Evolutionary conservation across 2,888 invertebrate genomes (phyloP).

Genomic region (Steinernema carpocapsae): DNA sequence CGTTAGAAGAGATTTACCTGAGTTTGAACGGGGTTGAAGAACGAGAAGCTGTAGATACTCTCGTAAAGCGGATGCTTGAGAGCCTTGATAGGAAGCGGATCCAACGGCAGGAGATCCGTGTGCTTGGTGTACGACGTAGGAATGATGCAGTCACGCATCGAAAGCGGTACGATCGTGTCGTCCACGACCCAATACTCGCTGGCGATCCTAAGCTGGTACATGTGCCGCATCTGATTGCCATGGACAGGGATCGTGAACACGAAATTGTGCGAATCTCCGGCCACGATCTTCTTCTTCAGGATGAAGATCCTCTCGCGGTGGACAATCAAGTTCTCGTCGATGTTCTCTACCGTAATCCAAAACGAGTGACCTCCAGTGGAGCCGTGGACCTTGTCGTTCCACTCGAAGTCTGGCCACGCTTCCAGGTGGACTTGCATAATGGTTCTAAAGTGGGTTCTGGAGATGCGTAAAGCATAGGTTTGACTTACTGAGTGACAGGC

Average conservation of each 20-base stretch:
- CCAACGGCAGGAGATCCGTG: constrained; percentile 87
- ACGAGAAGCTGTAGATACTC: constrained; percentile 84
- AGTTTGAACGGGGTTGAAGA: constrained; percentile 88
- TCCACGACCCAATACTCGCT: constrained; percentile 81
- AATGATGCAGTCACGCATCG: constrained; percentile 84
- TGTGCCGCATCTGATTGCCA: constrained; percentile 84
- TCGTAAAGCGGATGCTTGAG: constrained; percentile 81
- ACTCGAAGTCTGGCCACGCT: constrained; percentile 74
- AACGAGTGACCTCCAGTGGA: constrained; percentile 81
- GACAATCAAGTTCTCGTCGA: constrained; percentile 89
- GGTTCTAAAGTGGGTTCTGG: constrained; percentile 53
- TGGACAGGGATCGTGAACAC: constrained; percentile 92
- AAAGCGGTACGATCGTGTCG: constrained; percentile 72
- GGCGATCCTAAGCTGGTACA: constrained; percentile 77
- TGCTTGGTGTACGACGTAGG: constrained; percentile 90
- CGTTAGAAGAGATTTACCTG: constrained; percentile 40
- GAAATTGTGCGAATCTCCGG: constrained; percentile 80
- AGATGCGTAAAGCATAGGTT: not conserved
- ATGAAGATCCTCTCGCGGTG: constrained; percentile 90
- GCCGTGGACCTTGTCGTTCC: constrained; percentile 77
- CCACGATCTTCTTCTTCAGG: constrained; percentile 80
- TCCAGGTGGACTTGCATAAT: constrained; percentile 70
- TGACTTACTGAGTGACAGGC: constrained; percentile 80
- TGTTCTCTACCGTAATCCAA: constrained; percentile 98
- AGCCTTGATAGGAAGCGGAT: constrained; percentile 85